A percentile compares a stretch with the other conserved stretches of the same genome.
Evolutionary conservation across 2,888 invertebrate species (phyloP).

Genomic region (Lasioglossum lativentre): DNA sequence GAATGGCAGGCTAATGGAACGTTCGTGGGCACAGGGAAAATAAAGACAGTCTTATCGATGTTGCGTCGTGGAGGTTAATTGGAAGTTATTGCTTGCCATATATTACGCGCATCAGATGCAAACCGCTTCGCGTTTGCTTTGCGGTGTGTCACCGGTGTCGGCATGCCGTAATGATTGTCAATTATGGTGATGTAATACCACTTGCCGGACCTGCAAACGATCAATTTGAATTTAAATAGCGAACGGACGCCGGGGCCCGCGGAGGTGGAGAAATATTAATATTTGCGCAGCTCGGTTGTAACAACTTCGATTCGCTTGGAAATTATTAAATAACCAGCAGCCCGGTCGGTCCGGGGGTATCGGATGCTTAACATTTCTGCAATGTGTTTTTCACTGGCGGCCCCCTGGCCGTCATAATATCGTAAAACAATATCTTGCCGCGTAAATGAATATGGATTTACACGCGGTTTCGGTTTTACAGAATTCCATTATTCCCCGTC

Average conservation of each 20-base stretch:
- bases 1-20: slow-evolving; percentile 64
- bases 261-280: slow-evolving; percentile 38
- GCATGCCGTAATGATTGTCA: slow-evolving; percentile 59
- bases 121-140: slow-evolving; percentile 43
- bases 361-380: slow-evolving; percentile 24
- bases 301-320: slow-evolving; percentile 3
- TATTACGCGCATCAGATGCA: slow-evolving; percentile 65
- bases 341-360: slow-evolving; percentile 2
- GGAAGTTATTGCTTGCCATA: slow-evolving; percentile 65
- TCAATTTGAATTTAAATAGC: slow-evolving; percentile 52
- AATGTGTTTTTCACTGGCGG: slow-evolving; percentile 17
- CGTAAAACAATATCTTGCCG: slow-evolving; percentile 38
- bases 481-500: slow-evolving; percentile 38
- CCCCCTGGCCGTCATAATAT: slow-evolving; percentile 15
- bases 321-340: slow-evolving; percentile 40
- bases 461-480: slow-evolving; percentile 18
- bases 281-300: slow-evolving; percentile 14
- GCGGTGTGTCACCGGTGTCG: slow-evolving; percentile 55
- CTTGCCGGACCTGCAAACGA: slow-evolving; percentile 39
- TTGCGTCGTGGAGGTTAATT: slow-evolving; percentile 64
- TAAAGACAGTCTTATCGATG: slow-evolving; percentile 70
- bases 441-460: neutral
- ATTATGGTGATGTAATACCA: slow-evolving; percentile 59
- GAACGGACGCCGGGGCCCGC: neutral
- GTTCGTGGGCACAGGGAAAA: slow-evolving; percentile 60